Evolutionary conservation across 2,113 vertebrate species (phyloP).

Genomic region (Gopherus flavomarginatus): DNA sequence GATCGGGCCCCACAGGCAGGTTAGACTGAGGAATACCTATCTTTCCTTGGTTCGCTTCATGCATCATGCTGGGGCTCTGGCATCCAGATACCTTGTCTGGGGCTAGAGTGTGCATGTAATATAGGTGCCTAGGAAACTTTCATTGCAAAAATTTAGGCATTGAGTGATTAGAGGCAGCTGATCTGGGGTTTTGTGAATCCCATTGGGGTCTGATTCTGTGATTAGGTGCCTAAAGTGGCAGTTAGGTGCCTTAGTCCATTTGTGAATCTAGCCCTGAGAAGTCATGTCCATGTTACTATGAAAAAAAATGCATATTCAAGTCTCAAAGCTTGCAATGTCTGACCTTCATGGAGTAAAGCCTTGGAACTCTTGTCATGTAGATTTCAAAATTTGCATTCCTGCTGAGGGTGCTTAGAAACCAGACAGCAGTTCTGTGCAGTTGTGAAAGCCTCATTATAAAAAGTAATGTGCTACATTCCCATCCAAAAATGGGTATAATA

Average conservation of each 20-base stretch:
- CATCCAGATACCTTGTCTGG: no score
- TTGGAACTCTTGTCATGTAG: not conserved
- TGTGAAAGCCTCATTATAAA: not conserved
- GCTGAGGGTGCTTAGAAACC: not conserved
- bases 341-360: not conserved
- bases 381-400: fast-evolving
- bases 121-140: no score
- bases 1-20: no score
- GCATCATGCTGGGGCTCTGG: no score
- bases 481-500: not conserved
- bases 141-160: no score
- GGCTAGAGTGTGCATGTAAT: no score
- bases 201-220: no score
- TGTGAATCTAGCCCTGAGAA: not conserved
- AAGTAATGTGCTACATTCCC: not conserved
- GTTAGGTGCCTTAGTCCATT: not conserved
- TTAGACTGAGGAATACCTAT: no score
- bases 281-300: not conserved
- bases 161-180: no score
- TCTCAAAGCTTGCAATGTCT: fast-evolving
- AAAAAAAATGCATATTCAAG: slow-evolving; percentile 2
- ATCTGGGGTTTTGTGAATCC: no score
- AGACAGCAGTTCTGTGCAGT: not conserved
- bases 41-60: no score
- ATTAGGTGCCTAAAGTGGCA: no score